Percentiles rank a stretch among this genome's conserved stretches.
Conservation (phyloP, 2,888 invertebrate genomes). For the Stratiomys singularior region DNA sequence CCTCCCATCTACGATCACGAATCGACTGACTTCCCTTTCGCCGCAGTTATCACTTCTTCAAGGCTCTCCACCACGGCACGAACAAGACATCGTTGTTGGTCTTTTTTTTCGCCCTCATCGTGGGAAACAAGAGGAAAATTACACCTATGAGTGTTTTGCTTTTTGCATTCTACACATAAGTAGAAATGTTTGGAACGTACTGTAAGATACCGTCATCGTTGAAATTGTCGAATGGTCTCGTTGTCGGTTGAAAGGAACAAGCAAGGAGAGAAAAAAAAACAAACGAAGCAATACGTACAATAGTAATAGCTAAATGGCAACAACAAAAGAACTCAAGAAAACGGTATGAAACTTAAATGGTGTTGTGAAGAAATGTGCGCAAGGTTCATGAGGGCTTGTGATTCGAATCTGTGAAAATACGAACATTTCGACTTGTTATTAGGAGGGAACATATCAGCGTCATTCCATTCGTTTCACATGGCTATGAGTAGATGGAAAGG, state of each 20-base stretch:
- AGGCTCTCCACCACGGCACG: slow-evolving; percentile 3
- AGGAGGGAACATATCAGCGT: neutral
- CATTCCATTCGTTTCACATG: neutral
- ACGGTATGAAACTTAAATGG: neutral
- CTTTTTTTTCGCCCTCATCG: slow-evolving; percentile 8
- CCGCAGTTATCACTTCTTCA: slow-evolving; percentile 37
- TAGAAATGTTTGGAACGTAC: neutral
- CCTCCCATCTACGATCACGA: slow-evolving; percentile 6
- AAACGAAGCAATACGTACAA: neutral
- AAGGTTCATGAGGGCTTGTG: neutral
- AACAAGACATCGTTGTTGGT: slow-evolving; percentile 8
- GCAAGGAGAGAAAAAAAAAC: neutral
- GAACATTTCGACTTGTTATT: neutral
- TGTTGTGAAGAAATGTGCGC: neutral
- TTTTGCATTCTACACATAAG: slow-evolving; percentile 14
- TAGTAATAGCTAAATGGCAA: slow-evolving; percentile 1
- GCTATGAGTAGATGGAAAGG: neutral
- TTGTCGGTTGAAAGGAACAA: neutral
- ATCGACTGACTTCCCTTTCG: neutral
- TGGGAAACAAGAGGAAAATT: slow-evolving; percentile 41
- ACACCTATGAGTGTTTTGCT: slow-evolving; percentile 41
- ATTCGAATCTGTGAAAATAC: slow-evolving; percentile 15
- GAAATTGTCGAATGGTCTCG: neutral
- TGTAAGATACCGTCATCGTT: slow-evolving; percentile 9
- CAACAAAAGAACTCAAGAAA: neutral